Evolutionary conservation across 2,113 vertebrate genomes (phyloP).

Genomic region (Platysteira castanea): DNA sequence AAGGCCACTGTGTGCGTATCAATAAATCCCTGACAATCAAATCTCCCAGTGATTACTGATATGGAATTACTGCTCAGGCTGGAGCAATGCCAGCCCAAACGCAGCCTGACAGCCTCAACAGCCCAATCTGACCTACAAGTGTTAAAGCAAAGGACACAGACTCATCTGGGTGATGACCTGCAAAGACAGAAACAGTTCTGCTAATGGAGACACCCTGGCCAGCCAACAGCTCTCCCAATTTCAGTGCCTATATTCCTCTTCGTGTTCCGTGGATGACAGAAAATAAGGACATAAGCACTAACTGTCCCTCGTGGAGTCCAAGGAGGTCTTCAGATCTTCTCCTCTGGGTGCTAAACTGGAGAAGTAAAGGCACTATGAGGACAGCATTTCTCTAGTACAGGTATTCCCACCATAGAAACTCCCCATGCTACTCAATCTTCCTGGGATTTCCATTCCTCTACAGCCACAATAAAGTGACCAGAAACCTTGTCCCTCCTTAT

Average conservation of each 20-base stretch:
- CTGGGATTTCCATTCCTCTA: neutral
- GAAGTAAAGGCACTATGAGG: neutral
- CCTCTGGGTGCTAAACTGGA: neutral
- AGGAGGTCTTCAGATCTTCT: neutral
- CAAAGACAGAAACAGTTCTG: neutral
- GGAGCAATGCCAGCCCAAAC: neutral
- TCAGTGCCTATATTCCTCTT: neutral
- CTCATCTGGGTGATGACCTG: neutral
- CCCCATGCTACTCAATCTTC: neutral
- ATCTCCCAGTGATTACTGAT: neutral
- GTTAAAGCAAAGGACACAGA: neutral
- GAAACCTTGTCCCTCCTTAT: neutral
- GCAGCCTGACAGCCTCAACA: neutral
- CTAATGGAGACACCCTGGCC: neutral
- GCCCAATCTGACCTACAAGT: neutral
- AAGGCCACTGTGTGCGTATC: neutral
- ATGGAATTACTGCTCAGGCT: neutral
- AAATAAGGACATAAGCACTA: neutral
- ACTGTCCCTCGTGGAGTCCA: neutral
- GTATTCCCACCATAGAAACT: neutral
- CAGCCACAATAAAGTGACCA: neutral
- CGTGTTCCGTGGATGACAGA: neutral
- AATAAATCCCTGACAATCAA: slow-evolving; percentile 9
- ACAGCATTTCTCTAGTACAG: neutral
- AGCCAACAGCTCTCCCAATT: accelerated